Evolutionary conservation across 2,113 vertebrate species (phyloP), one percentile per base, ranked within the genome.

Genomic region (Platichthys flesus): DNA sequence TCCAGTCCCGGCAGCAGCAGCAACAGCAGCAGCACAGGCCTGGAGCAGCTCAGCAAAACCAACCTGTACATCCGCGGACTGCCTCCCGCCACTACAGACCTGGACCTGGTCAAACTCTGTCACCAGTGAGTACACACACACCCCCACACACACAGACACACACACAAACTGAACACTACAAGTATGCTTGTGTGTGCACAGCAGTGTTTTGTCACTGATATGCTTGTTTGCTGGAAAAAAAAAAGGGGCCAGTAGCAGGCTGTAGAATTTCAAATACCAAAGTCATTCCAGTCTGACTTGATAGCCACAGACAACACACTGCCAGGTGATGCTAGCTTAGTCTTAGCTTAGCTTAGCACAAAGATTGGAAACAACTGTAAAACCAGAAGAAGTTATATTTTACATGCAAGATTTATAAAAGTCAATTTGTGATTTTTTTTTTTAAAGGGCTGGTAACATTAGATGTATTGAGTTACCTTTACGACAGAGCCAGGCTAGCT

Each of bases 21-120:
- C 95, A 99, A 96, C 96, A 96, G 95, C 92, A 94, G 93, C 90
- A 95, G 93, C 87, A 97, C 97, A 89, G 98, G 98, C 92, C 98
- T 97, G 97, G 98, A 99, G 94, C 97, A 99, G 87, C 96, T 99
- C 91, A 99, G 98, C 95, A 99, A 99, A 95, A 99, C 98, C 9
- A 99, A 99, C 90, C 96, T 99, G 85, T 99, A 99, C 86, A 99
- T 99, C 93, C 95, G 98, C 63, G 98, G 97, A 68, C 93, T 99
- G 94, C 96, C 96, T 82, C 98, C 98, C 35, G 96, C 97, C 63
- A 99, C 98, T 85, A 99, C 97, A 49, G 98, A 99, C 93, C 96
- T 99, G 90, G 98, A 99, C 91, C 95, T 99, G 89, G 97, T 99
- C 90, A 99, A 99, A 82, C 95, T 99, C 87, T 99, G 98, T 89